These are phyloP conservation scores for Idaea straminata DNA, from an alignment of 2,888 invertebrate genomes.

Conservation along the genomic window DNA sequence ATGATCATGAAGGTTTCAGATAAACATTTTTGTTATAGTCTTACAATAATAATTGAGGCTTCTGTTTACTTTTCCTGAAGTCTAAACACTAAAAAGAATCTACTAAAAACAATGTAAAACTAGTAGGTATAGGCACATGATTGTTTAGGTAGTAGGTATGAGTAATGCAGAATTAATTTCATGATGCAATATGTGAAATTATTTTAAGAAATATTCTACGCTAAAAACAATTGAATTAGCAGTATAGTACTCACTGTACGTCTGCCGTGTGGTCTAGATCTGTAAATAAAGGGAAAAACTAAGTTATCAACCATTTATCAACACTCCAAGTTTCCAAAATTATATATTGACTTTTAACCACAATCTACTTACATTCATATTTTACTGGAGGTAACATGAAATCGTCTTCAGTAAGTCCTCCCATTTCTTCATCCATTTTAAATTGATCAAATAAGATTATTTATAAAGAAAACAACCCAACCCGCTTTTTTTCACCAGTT, in stretches of 20 bases:
- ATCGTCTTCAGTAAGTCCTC: constrained; percentile 81
- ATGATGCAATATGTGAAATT: not conserved
- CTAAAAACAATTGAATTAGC: not conserved
- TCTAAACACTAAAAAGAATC: too few species aligned
- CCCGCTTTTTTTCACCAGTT: not conserved
- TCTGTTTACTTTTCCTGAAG: too few species aligned
- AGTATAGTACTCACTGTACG: constrained; percentile 91
- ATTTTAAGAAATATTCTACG: not conserved
- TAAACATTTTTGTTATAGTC: too few species aligned
- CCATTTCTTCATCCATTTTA: constrained; percentile 68
- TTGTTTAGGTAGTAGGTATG: not conserved
- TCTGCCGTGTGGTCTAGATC: constrained; percentile 99
- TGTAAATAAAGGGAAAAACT: constrained; percentile 60
- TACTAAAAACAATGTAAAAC: too few species aligned
- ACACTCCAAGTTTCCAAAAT: not conserved
- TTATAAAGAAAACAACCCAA: not conserved
- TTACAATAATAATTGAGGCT: too few species aligned
- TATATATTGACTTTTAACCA: not conserved
- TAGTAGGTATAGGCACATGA: too few species aligned
- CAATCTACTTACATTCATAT: constrained; percentile 87
- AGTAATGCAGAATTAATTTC: not conserved
- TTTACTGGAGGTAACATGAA: constrained; percentile 83
- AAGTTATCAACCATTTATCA: not conserved
- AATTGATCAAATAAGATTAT: not conserved
- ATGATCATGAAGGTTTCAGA: too few species aligned